Base-by-base conservation (phyloP, 2,888 invertebrate genomes). In the Thalpophila matura region DNA sequence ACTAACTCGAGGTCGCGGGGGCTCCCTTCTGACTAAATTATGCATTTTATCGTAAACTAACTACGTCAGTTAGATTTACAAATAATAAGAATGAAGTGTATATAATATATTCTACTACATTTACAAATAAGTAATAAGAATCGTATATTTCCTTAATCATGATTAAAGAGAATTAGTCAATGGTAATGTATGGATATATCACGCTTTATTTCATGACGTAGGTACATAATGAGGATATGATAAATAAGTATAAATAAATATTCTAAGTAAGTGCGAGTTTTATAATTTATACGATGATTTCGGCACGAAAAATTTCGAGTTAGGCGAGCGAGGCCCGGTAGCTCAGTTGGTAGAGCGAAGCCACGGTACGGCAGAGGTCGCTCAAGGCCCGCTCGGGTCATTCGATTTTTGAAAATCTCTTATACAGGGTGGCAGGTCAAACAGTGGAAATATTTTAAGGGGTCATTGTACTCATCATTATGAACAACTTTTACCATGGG, bases 171-270 rank as follows among this genome's bases (percentile, higher is more conserved):
- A 71, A 67, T 33, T 29, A 7, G 27, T 38, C 20, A 33, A 12
- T 22, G 14, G 14, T 5, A 26, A 47, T 27, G 35, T 31, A 27
- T 31, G 31, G 33, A 12, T 16, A 12, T 16, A 49, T 53, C 35
- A 40, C 63, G 47, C 38, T 43, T 16, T 38, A 26, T 10, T 45
- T 16, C 1, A 14, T 68, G 54, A 64, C 72, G 64, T 50, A 27
- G 22, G 12, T 18, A 31, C 26, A 20, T 38, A 38, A 63, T 29
- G 26, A 54, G 35, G 14, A n/a, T 24, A 9, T 20, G 14, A 26
- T 37, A 14, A 24, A 9, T 14, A 5, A 0, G 14, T 37, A 29
- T 50, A 29, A 16, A 43, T 43, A 37, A 9, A 18, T 29, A 27
- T 63, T 65, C n/a, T 45, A 7, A 1, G 26, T 64, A 40, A n/a